These are phyloP conservation scores for Blomia tropicalis DNA, from an alignment of 2,888 invertebrate species.

Conservation along the genomic window DNA sequence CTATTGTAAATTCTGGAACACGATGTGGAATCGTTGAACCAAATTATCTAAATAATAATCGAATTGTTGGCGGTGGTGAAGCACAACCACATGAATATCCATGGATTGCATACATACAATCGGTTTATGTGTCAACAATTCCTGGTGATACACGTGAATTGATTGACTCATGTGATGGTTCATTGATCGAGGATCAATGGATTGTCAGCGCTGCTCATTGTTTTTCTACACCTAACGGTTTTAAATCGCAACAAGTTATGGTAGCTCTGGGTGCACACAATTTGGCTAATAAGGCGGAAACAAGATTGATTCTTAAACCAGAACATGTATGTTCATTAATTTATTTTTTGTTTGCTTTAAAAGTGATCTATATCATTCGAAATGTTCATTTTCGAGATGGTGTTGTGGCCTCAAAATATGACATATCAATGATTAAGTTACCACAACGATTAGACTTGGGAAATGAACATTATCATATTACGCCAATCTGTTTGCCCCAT, in stretches of 20 bases:
- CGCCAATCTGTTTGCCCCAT: not conserved
- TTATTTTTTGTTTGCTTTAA: too few relatives aligned
- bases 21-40: too few relatives aligned
- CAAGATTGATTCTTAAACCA: not conserved
- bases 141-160: too few relatives aligned
- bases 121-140: not conserved
- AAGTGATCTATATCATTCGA: not conserved
- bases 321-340: too few relatives aligned
- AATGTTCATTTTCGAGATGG: not conserved
- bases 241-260: not conserved
- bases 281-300: not conserved
- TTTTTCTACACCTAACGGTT: not conserved
- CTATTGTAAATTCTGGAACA: too few relatives aligned
- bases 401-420: not conserved
- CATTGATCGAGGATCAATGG: slow-evolving; percentile 13
- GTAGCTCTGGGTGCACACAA: slow-evolving; percentile 11
- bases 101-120: slow-evolving; percentile 1
- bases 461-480: not conserved
- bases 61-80: slow-evolving; percentile 3
- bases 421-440: not conserved
- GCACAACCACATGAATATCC: not conserved
- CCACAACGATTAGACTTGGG: not conserved
- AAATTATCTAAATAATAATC: not conserved
- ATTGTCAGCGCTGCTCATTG: slow-evolving; percentile 8
- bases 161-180: not conserved